These are phyloP conservation scores for Proisotoma minuta DNA, from an alignment of 2,888 invertebrate genomes.

Conservation along the genomic window DNA sequence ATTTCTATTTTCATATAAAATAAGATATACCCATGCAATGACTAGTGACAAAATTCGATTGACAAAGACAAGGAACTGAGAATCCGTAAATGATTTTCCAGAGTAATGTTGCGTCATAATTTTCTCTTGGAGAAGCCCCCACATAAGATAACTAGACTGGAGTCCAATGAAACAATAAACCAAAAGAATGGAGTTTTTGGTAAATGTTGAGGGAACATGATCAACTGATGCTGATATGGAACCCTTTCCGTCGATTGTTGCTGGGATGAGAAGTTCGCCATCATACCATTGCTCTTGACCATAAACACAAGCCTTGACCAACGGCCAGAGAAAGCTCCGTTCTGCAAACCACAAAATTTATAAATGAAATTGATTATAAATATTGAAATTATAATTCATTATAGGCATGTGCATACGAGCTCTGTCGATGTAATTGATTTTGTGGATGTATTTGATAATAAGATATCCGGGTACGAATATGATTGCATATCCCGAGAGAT, in stretches of 20 bases:
- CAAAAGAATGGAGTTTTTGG: conserved; percentile 58
- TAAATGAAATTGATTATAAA: neutral
- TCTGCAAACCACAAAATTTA: conserved; percentile 20
- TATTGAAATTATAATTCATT: neutral
- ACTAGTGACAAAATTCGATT: conserved; percentile 84
- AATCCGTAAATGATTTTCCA: conserved; percentile 73
- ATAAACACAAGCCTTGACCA: conserved; percentile 42
- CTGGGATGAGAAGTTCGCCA: conserved; percentile 27
- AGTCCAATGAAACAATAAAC: conserved; percentile 79
- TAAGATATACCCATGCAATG: conserved; percentile 64
- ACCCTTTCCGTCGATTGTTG: conserved; percentile 9
- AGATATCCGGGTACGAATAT: conserved; percentile 79
- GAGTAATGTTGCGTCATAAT: conserved; percentile 87
- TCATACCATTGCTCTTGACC: conserved; percentile 36
- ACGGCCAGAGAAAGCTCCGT: conserved; percentile 45
- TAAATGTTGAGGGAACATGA: conserved; percentile 23
- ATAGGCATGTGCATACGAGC: conserved; percentile 58
- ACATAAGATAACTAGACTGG: conserved; percentile 84
- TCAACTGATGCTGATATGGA: conserved; percentile 12
- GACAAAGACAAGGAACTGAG: conserved; percentile 93
- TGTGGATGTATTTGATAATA: conserved; percentile 73
- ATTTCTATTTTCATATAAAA: conserved; percentile 55
- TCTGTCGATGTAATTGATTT: conserved; percentile 73
- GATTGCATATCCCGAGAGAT: conserved; percentile 82
- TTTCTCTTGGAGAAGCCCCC: conserved; percentile 96